phyloP scores from a whole-genome alignment of 2,888 invertebrate species.

The Acanthococcus lagerstroemiae region DNA sequence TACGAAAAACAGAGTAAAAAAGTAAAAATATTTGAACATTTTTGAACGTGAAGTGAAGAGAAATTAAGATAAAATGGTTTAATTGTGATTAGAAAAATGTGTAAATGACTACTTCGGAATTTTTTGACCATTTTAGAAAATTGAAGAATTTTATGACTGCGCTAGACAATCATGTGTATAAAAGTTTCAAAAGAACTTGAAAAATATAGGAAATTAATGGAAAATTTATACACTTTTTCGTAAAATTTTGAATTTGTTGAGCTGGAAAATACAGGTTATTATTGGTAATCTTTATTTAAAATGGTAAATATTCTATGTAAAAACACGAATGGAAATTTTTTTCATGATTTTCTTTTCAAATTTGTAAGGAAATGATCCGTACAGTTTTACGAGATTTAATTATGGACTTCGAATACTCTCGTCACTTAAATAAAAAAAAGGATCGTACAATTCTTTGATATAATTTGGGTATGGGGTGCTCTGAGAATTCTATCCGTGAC shows the following conservation, averaged over 20 bases:
- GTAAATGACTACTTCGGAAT: neutral
- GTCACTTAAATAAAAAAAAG: no score
- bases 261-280: neutral
- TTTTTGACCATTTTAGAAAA: neutral
- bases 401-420: no score
- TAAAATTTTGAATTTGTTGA: neutral
- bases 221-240: neutral
- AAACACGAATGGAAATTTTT: no score
- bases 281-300: neutral
- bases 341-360: no score
- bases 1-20: neutral
- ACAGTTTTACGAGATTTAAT: no score
- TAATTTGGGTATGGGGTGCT: no score
- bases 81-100: neutral
- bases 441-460: no score
- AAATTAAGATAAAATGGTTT: neutral
- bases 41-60: neutral
- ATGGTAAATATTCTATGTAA: neutral
- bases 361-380: no score
- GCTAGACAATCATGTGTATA: neutral
- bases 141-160: neutral
- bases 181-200: neutral
- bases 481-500: no score
- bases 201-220: neutral
- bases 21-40: neutral